Evolutionary conservation across 2,888 invertebrate species (phyloP).

Genomic region (Rhingia rostrata): DNA sequence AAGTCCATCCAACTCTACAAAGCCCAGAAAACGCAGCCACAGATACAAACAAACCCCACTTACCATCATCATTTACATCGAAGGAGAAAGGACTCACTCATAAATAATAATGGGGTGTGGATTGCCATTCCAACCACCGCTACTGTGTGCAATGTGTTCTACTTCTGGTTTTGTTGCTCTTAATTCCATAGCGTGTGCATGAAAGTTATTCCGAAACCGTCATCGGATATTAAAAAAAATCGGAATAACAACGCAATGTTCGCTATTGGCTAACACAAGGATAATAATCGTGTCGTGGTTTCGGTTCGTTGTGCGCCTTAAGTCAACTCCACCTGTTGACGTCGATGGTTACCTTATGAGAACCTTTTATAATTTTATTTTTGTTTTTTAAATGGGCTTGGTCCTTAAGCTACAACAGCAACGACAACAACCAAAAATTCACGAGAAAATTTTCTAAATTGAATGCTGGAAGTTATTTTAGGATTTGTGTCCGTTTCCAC

Average conservation of each 20-base stretch:
- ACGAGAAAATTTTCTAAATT: slow-evolving; percentile 47
- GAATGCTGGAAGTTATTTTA: slow-evolving; percentile 50
- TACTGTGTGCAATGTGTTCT: not conserved
- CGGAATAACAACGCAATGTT: slow-evolving; percentile 20
- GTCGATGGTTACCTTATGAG: slow-evolving; percentile 5
- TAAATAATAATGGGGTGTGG: slow-evolving; percentile 65
- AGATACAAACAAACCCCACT: slow-evolving; percentile 1
- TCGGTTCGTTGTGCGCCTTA: slow-evolving; percentile 47
- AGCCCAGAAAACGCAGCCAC: slow-evolving; percentile 7
- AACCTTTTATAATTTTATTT: not conserved
- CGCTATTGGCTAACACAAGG: slow-evolving; percentile 54
- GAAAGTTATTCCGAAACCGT: slow-evolving; percentile 59
- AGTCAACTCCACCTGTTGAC: slow-evolving; percentile 67
- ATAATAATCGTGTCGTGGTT: slow-evolving; percentile 59
- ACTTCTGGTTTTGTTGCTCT: slow-evolving; percentile 28
- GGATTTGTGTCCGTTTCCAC: slow-evolving; percentile 30
- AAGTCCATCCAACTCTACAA: slow-evolving; percentile 34
- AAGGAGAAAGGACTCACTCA: slow-evolving; percentile 50
- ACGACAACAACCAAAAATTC: not conserved
- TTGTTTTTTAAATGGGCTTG: slow-evolving; percentile 4
- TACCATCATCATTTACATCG: not conserved
- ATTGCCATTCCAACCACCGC: slow-evolving; percentile 29
- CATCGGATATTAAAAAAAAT: slow-evolving; percentile 27
- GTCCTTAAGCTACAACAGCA: slow-evolving; percentile 8
- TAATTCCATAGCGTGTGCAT: slow-evolving; percentile 63